Evolutionary conservation across 2,113 vertebrate genomes (phyloP), one percentile per base, ranked within the genome.

Genomic region (Garra rufa): DNA sequence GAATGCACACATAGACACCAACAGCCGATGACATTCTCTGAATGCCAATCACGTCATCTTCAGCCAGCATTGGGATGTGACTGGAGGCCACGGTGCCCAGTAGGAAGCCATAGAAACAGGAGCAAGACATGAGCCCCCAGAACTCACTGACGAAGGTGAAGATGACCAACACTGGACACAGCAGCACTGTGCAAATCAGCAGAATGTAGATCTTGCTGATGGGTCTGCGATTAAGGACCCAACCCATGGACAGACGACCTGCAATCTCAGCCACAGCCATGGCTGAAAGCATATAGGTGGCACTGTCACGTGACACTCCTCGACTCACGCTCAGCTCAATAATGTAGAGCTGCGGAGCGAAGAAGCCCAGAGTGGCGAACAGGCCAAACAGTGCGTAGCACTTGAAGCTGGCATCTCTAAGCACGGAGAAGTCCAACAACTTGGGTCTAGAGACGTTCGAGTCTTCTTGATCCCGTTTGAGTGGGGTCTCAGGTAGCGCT

Each of bases 361-460:
- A 99, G 93, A 99, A 99, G 61, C 97, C 98, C 81, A 99, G 89
- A 0, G 97, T 99, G 82, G 96, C 97, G 3, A 99, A 99, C 3
- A 99, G 95, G 43, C 98, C 98, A 6, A 99, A 99, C 9, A 99
- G 86, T 14, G 97, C 93, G 1, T 99, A 99, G 57, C 95, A 96
- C 48, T 99, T 96, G 84, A 99, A 99, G 87, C 96, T 92, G 76
- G 82, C 82, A 86, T 99, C 96, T 87, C 84, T 95, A 89, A 99
- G 93, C 83, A 99, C 90, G 0, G 97, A 97, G 61, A 99, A 97
- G 93, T 99, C 97, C 48, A 97, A 74, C 19, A 97, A 91, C 59
- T 88, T 92, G 2, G 81, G 26, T 4, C 38, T 63, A 1, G 85
- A n/a, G 9, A 28, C 9, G 24, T 3, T 55, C 71, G 81, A 81